Percentiles rank a stretch among this genome's conserved stretches.
These are phyloP conservation scores for Poeciliopsis turneri DNA, from an alignment of 2,797 vertebrate species.

Conservation along the genomic window DNA sequence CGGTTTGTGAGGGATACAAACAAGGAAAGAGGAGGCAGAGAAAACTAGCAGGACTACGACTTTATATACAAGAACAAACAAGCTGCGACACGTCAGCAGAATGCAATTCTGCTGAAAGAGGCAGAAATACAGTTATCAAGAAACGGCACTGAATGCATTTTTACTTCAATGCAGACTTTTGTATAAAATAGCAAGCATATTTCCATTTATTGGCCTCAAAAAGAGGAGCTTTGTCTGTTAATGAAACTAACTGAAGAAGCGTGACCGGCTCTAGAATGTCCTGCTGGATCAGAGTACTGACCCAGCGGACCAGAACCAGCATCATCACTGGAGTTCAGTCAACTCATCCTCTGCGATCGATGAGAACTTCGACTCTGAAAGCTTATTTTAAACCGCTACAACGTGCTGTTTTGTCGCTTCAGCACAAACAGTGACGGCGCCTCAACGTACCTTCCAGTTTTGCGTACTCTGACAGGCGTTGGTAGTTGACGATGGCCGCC, in stretches of 20 bases:
- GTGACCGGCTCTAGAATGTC: background rate
- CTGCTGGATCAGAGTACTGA: background rate
- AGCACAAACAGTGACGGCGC: background rate
- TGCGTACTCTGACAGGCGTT: constrained; percentile 96
- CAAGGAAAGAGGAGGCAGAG: constrained; percentile 76
- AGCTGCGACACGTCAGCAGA: constrained; percentile 73
- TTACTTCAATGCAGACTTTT: constrained; percentile 83
- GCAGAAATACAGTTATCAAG: constrained; percentile 75
- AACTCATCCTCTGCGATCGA: background rate
- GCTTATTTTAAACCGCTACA: background rate
- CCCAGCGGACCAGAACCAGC: background rate
- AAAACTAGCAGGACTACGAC: constrained; percentile 61
- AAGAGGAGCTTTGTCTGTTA: background rate
- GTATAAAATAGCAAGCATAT: background rate
- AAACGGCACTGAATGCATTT: constrained; percentile 98
- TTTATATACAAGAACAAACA: constrained; percentile 78
- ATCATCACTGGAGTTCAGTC: background rate
- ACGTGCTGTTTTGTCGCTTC: background rate
- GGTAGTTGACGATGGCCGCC: constrained; percentile 97
- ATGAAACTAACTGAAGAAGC: background rate
- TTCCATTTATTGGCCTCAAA: background rate
- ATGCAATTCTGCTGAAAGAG: constrained; percentile 77
- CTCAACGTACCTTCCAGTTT: constrained; percentile 94
- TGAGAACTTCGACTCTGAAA: background rate
- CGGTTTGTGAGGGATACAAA: constrained; percentile 59